phyloP scores from a whole-genome alignment of 1,140 invertebrate genomes.

The Eupristina koningsbergeri region DNA sequence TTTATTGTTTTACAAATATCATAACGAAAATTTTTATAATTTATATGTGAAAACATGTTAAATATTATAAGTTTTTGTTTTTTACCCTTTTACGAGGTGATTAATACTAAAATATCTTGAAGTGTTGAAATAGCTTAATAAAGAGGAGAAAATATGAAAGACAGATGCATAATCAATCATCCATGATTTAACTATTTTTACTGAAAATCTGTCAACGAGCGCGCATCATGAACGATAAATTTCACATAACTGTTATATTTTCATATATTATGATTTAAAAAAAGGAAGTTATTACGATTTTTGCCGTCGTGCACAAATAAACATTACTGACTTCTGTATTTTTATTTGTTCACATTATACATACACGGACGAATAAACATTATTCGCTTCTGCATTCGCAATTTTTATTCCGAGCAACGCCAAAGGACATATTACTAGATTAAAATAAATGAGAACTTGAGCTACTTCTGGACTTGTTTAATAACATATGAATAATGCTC shows the following conservation, averaged over 20 bases:
- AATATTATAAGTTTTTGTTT: too few species aligned
- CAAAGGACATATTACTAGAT: not conserved
- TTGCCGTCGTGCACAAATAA: too few species aligned
- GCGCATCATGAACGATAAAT: not conserved
- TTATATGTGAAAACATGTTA: too few species aligned
- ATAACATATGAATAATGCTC: not conserved
- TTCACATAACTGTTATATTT: not conserved
- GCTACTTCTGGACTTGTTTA: not conserved
- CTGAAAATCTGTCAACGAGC: not conserved
- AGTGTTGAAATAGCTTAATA: not conserved
- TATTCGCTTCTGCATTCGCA: not conserved
- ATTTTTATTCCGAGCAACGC: not conserved
- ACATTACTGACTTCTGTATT: too few species aligned
- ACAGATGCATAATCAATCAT: not conserved
- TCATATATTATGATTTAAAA: not conserved
- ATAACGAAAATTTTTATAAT: too few species aligned
- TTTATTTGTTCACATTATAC: not conserved
- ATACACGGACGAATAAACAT: not conserved
- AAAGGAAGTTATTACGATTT: too few species aligned
- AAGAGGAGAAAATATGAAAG: not conserved
- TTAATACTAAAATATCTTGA: too few species aligned
- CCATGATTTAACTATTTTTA: not conserved
- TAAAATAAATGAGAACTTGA: conserved; percentile 1
- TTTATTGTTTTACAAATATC: too few species aligned
- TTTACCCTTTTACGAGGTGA: too few species aligned